phyloP scores from a whole-genome alignment of 1,140 invertebrate genomes.

The Euwallacea fornicatus region DNA sequence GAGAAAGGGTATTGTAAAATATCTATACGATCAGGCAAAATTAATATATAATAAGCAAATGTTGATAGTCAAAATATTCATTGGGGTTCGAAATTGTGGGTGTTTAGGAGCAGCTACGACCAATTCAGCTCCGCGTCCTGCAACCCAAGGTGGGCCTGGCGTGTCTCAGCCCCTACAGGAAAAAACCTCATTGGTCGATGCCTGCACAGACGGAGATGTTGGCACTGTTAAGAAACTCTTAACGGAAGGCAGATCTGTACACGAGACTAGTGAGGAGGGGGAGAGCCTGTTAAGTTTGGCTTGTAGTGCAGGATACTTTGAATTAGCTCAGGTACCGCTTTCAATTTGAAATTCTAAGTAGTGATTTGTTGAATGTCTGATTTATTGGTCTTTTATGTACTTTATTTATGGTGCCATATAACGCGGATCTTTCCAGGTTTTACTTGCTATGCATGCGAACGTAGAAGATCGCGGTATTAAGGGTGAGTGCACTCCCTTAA shows the following conservation, averaged over 20 bases:
- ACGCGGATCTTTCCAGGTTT: conserved; percentile 63
- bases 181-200: conserved; percentile 76
- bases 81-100: neutral
- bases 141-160: conserved; percentile 24
- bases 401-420: neutral
- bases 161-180: conserved; percentile 47
- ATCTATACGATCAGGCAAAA: neutral
- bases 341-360: neutral
- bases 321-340: conserved; percentile 77
- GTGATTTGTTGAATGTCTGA: neutral
- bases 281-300: conserved; percentile 89
- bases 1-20: too few species aligned
- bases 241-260: conserved; percentile 87
- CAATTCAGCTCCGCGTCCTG: conserved; percentile 17
- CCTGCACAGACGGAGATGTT: conserved; percentile 91
- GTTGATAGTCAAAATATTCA: neutral
- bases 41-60: neutral
- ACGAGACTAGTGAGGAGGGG: conserved; percentile 91
- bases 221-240: conserved; percentile 84
- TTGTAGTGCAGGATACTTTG: conserved; percentile 91
- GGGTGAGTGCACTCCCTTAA: conserved; percentile 93
- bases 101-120: conserved; percentile 17
- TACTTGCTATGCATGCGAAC: conserved; percentile 95
- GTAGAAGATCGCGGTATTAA: conserved; percentile 92
- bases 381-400: neutral